phyloP scores from a whole-genome alignment of 2,888 invertebrate species.

The Eupithecia subumbrata region DNA sequence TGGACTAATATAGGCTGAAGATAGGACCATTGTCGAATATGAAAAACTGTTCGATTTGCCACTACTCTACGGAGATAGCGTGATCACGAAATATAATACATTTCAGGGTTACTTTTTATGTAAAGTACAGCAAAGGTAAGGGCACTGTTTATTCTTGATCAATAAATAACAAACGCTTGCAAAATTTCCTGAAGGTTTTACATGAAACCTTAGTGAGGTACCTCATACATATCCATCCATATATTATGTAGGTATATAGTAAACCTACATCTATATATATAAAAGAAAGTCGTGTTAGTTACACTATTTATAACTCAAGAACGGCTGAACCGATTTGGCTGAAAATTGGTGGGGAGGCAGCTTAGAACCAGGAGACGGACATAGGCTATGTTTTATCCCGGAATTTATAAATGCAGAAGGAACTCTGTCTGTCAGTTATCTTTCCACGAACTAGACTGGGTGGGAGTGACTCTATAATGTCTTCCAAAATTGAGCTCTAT shows the following conservation, averaged over 20 bases:
- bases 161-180: slow-evolving; percentile 23
- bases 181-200: slow-evolving; percentile 11
- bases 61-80: slow-evolving; percentile 15
- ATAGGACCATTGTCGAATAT: neutral
- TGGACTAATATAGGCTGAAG: neutral
- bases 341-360: no score
- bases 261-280: no score
- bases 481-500: no score
- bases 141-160: slow-evolving; percentile 18
- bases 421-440: neutral
- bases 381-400: no score
- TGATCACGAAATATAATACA: slow-evolving; percentile 15
- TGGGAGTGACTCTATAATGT: neutral
- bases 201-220: slow-evolving; percentile 1
- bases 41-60: neutral
- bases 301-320: no score
- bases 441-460: neutral
- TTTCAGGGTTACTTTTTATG: slow-evolving; percentile 35
- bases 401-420: neutral
- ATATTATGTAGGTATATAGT: no score
- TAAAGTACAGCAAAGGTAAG: slow-evolving; percentile 25
- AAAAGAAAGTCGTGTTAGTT: no score
- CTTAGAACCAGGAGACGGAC: no score
- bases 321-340: no score
- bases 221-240: neutral